Conservation (phyloP, 2,888 invertebrate species). For the Papilio elwesi region DNA sequence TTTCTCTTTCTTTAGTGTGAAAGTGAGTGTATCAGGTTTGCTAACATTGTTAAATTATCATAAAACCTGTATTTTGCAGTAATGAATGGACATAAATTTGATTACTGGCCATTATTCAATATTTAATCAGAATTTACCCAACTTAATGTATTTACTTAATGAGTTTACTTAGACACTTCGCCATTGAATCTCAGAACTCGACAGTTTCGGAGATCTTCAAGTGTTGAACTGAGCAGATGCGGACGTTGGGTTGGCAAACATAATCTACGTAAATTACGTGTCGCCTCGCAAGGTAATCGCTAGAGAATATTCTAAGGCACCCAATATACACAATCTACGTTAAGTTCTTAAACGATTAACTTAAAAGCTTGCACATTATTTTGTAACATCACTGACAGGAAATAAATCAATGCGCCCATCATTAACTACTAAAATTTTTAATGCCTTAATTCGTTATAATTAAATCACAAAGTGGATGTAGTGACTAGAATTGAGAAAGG, state of each 20-base stretch:
- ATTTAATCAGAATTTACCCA: constrained; percentile 8
- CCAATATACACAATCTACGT: neutral
- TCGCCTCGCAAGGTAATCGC: neutral
- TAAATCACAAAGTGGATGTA: no score
- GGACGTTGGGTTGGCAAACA: neutral
- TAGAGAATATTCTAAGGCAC: neutral
- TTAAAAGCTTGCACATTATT: neutral
- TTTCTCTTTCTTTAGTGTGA: neutral
- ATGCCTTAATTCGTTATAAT: no score
- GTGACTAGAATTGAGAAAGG: no score
- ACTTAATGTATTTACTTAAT: constrained; percentile 29
- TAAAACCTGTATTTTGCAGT: neutral
- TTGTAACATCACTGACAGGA: neutral
- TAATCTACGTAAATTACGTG: constrained; percentile 12
- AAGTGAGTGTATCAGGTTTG: no score
- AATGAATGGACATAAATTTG: neutral
- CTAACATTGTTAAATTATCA: no score
- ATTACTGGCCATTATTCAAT: constrained; percentile 10
- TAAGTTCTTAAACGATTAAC: neutral
- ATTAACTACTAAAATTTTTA: no score
- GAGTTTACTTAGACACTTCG: constrained; percentile 27
- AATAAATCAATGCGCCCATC: no score
- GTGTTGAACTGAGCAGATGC: neutral
- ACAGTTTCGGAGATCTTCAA: neutral
- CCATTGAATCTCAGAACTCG: constrained; percentile 25